Percentiles rank a stretch among this genome's conserved stretches.
Conservation (phyloP, 2,888 invertebrate species). For the Steinernema hermaphroditum region DNA sequence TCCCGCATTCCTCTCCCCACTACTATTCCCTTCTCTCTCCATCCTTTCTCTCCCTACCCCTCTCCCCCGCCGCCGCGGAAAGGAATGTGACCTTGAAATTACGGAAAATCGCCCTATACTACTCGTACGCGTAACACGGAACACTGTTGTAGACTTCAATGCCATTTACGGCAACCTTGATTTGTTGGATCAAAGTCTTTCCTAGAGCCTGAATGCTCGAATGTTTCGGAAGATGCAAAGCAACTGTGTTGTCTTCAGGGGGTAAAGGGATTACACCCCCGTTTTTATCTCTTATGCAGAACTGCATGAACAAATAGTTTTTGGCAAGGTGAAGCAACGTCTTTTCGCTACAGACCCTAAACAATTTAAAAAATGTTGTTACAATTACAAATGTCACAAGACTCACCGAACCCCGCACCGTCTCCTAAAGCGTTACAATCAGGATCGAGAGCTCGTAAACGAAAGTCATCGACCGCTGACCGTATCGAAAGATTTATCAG, state of each 20-base stretch:
- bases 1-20: no score
- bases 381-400: no score
- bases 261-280: background rate
- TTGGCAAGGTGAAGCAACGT: background rate
- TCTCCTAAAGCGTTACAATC: no score
- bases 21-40: background rate
- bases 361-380: background rate
- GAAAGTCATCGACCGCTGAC: no score
- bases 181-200: background rate
- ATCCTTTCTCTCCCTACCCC: no score
- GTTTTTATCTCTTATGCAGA: background rate
- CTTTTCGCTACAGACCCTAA: background rate
- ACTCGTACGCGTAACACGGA: background rate
- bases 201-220: background rate
- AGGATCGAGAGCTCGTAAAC: no score
- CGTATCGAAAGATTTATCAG: no score
- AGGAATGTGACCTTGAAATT: background rate
- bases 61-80: no score
- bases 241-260: background rate
- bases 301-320: background rate
- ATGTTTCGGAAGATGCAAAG: background rate
- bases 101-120: background rate
- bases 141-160: background rate
- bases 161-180: background rate
- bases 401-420: no score